These are phyloP conservation scores for Habropoda laboriosa DNA, from an alignment of 1,140 invertebrate species.

Conservation along the genomic window DNA sequence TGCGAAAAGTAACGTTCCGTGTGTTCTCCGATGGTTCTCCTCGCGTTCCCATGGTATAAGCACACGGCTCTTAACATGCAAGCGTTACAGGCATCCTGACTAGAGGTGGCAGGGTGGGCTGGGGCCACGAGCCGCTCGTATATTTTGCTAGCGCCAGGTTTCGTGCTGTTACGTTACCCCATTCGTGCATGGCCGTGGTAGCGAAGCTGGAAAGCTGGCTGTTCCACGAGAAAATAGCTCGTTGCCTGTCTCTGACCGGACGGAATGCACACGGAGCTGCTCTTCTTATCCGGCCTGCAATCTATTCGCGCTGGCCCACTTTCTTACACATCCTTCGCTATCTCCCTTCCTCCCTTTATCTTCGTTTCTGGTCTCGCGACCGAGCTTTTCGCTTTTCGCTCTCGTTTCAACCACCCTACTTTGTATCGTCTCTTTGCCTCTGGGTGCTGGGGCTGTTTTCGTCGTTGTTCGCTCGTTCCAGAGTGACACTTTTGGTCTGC, in stretches of 20 bases:
- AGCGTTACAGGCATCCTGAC: conserved; percentile 23
- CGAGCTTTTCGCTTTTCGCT: conserved; percentile 11
- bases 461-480: too few species aligned
- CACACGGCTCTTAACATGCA: conserved; percentile 60
- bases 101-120: neutral
- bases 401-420: neutral
- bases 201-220: conserved; percentile 41
- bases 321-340: conserved; percentile 41
- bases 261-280: conserved; percentile 44
- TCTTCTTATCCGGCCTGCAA: conserved; percentile 42
- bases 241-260: conserved; percentile 44
- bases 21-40: too few species aligned
- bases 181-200: conserved; percentile 42
- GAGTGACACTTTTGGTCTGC: neutral
- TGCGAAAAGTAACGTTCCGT: too few species aligned
- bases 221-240: conserved; percentile 55
- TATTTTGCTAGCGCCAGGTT: conserved; percentile 61
- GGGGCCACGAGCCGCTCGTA: conserved; percentile 60
- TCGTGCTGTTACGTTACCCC: conserved; percentile 61
- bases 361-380: neutral
- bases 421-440: neutral
- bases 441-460: neutral
- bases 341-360: conserved; percentile 25
- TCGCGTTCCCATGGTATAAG: conserved; percentile 58
- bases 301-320: conserved; percentile 57